Evolutionary conservation across 2,797 vertebrate genomes (phyloP).

Genomic region (Xiphorhynchus erythropygius): DNA sequence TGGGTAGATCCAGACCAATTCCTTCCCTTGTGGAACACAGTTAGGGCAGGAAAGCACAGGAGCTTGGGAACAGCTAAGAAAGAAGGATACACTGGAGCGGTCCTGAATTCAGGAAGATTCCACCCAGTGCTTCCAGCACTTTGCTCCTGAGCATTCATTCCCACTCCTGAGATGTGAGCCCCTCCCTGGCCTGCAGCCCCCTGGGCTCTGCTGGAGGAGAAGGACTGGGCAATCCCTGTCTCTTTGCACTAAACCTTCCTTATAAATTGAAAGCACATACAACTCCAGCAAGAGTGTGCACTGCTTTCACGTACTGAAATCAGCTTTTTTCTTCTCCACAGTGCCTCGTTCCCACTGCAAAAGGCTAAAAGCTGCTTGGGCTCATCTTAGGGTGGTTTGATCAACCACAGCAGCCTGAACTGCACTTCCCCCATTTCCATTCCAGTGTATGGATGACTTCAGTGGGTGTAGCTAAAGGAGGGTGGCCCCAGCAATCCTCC

Average conservation of each 20-base stretch:
- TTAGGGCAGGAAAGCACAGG: not conserved
- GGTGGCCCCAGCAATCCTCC: not conserved
- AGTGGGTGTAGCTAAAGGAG: not conserved
- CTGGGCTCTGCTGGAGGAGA: not conserved
- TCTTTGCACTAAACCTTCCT: not conserved
- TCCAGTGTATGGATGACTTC: not conserved
- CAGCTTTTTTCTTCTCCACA: not conserved
- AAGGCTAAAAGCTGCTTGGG: not conserved
- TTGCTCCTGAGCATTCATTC: not conserved
- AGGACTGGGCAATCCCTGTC: not conserved
- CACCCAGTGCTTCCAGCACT: not conserved
- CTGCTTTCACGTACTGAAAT: not conserved
- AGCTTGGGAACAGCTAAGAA: not conserved
- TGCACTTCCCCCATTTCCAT: not conserved
- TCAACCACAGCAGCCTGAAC: not conserved
- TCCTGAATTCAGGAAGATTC: not conserved
- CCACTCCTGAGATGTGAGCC: fast-evolving
- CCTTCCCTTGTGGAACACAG: constrained; percentile 5
- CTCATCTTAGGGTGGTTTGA: not conserved
- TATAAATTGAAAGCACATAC: not conserved
- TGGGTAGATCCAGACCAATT: not conserved
- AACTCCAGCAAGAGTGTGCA: not conserved
- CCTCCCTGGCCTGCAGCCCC: not conserved
- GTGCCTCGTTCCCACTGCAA: not conserved
- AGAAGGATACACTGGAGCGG: not conserved